These are phyloP conservation scores for Halcyon chelicuti DNA, from an alignment of 2,797 vertebrate species.

Conservation along the genomic window DNA sequence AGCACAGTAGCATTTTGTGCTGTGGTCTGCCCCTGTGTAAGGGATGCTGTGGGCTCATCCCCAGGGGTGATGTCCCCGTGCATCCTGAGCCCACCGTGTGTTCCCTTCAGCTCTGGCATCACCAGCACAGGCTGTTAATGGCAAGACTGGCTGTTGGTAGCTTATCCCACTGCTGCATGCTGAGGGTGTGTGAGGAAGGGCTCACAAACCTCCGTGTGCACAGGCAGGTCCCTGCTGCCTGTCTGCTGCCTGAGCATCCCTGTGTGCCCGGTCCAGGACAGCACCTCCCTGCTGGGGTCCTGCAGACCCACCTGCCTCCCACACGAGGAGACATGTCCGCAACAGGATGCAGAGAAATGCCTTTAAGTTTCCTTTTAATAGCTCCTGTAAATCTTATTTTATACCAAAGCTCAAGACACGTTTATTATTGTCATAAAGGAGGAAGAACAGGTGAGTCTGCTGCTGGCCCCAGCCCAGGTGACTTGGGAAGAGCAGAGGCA, in stretches of 20 bases:
- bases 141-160: rapidly evolving
- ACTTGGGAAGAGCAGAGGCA: background rate
- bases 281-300: background rate
- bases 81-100: rapidly evolving
- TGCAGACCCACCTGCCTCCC: constrained; percentile 4
- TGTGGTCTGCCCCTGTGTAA: rapidly evolving
- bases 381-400: constrained; percentile 24
- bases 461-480: background rate
- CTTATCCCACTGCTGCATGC: rapidly evolving
- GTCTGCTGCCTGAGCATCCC: background rate
- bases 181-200: background rate
- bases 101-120: rapidly evolving
- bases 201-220: rapidly evolving
- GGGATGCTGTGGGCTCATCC: rapidly evolving
- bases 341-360: background rate
- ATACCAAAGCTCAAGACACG: background rate
- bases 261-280: background rate
- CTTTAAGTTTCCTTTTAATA: constrained; percentile 7
- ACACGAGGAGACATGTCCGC: background rate
- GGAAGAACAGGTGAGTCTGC: background rate
- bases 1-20: too few species aligned
- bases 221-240: background rate
- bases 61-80: rapidly evolving
- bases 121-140: background rate
- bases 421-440: constrained; percentile 9